Evolutionary conservation across 2,113 vertebrate species (phyloP).

Genomic region (Pygathrix nemaeus): DNA sequence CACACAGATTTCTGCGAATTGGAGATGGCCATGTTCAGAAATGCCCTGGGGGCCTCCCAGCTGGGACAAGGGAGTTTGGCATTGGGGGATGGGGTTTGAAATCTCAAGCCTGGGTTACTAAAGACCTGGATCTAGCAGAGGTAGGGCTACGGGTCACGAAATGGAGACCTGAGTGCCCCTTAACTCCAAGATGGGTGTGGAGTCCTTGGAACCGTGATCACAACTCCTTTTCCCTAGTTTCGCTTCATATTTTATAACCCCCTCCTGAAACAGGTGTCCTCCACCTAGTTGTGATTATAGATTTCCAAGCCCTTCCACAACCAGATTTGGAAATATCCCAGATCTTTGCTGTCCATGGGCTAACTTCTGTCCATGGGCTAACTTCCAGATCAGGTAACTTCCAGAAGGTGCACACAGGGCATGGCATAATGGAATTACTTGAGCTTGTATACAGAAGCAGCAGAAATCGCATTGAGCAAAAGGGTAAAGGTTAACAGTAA

Average conservation of each 20-base stretch:
- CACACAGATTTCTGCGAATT: neutral
- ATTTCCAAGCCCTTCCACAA: neutral
- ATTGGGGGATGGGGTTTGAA: neutral
- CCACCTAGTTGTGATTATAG: neutral
- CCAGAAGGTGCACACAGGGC: neutral
- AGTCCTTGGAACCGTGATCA: neutral
- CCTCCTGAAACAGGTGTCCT: conserved; percentile 30
- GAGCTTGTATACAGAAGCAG: neutral
- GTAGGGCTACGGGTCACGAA: neutral
- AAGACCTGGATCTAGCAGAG: neutral
- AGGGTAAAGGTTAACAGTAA: neutral
- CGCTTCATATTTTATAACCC: neutral
- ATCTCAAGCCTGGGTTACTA: neutral
- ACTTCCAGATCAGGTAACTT: neutral
- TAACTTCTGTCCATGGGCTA: no score
- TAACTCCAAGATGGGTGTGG: neutral
- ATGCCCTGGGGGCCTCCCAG: neutral
- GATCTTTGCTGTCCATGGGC: neutral
- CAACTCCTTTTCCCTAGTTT: conserved; percentile 1
- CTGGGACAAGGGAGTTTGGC: neutral
- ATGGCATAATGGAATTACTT: neutral
- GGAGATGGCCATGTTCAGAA: neutral
- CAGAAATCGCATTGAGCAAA: neutral
- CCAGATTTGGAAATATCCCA: neutral
- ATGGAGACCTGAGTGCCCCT: neutral